A percentile compares a stretch with the other conserved stretches of the same genome.
Evolutionary conservation across 2,113 vertebrate genomes (phyloP).

Genomic region (Cyphomyrus discorhynchus): DNA sequence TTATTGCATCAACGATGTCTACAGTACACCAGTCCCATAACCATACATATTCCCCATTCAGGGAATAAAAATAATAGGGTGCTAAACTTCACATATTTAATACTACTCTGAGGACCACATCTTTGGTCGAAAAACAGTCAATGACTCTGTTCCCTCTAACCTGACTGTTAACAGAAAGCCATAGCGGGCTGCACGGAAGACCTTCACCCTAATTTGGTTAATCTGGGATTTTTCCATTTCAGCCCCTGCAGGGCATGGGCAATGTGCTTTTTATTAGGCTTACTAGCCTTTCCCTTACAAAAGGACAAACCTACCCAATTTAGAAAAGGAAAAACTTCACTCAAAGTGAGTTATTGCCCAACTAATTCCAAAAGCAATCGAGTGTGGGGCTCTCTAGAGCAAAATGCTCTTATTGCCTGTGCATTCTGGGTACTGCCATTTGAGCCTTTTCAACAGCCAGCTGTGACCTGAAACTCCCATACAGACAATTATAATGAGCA

Average conservation of each 20-base stretch:
- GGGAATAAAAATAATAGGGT: background rate
- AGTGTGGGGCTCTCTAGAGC: background rate
- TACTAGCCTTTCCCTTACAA: background rate
- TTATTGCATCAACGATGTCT: background rate
- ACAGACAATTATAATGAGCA: background rate
- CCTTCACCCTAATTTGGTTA: constrained; percentile 6
- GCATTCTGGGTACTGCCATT: background rate
- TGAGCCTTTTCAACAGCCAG: background rate
- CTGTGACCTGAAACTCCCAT: background rate
- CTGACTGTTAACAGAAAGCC: background rate
- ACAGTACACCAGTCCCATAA: background rate
- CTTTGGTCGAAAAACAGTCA: background rate
- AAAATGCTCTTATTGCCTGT: background rate
- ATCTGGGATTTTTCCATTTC: constrained; percentile 5
- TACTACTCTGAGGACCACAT: background rate
- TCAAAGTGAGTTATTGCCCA: background rate
- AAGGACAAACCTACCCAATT: background rate
- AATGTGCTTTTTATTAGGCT: constrained; percentile 2
- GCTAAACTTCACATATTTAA: background rate
- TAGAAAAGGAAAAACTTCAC: background rate
- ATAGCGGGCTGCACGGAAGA: background rate
- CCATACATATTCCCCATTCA: background rate
- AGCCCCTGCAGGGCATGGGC: background rate
- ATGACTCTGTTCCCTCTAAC: background rate
- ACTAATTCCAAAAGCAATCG: background rate